Conservation (phyloP, 2,888 invertebrate species). For the Tineola bisselliella region DNA sequence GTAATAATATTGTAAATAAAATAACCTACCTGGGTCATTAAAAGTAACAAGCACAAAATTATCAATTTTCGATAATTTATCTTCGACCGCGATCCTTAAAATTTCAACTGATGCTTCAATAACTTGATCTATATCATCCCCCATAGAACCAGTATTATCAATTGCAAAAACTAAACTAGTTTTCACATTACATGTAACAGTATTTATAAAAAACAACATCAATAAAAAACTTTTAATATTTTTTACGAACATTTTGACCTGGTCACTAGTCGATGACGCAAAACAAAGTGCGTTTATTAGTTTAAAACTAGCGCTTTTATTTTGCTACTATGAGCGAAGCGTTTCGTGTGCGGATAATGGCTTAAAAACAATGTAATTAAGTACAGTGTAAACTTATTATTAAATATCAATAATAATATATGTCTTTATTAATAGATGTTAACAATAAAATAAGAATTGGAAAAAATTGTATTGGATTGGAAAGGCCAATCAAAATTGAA, state of each 20-base stretch:
- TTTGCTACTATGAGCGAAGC: no score
- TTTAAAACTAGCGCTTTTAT: not conserved
- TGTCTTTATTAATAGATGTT: no score
- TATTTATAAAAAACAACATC: not conserved
- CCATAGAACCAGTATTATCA: constrained; percentile 42
- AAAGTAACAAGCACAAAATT: constrained; percentile 45
- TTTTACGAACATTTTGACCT: not conserved
- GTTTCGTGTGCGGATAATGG: not conserved
- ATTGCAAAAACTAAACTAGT: constrained; percentile 43
- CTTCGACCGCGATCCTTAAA: constrained; percentile 35
- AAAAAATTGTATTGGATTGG: no score
- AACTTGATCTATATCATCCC: constrained; percentile 33
- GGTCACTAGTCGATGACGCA: not conserved
- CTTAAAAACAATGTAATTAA: no score
- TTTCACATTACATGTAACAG: constrained; percentile 21
- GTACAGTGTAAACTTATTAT: no score
- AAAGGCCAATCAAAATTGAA: no score
- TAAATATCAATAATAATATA: no score
- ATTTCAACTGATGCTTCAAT: constrained; percentile 28
- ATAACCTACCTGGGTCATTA: constrained; percentile 40
- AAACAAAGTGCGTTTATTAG: not conserved
- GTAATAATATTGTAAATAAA: not conserved
- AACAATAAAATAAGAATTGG: no score
- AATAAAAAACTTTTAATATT: not conserved
- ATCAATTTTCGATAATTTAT: constrained; percentile 33